Base-by-base conservation (phyloP, 1,140 invertebrate species). In the Eciton burchellii region DNA sequence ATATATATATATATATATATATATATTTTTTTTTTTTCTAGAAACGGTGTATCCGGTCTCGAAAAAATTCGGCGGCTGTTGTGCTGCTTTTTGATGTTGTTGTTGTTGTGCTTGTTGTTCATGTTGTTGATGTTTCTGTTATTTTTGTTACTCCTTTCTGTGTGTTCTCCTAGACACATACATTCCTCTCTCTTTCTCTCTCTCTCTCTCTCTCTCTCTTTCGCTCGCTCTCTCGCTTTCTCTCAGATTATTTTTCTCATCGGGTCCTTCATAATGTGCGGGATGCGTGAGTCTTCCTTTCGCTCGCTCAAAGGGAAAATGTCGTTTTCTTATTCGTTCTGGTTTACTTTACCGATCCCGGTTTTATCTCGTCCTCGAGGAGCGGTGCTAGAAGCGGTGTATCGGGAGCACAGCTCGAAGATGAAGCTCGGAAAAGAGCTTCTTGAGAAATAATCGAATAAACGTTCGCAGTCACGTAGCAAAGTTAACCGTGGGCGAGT, bases 271-370 rank as follows among this genome's bases (percentile, higher is more conserved):
- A 68, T 83, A 45, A 24, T 79, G 29, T 70, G 47, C 59, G 21
- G n/a, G 63, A 74, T 85, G 84, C 84, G 76, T 85, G 84, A 74
- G 49, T 86, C 84, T 86, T 86, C 85, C 56, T 65, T 82, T 57
- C 62, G 49, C 47, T 56, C 19, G 71, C 56, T 86, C 49, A 62
- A 82, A 74, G 35, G 35, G 74, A 70, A 68, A 79, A 79, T 49
- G 11, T 79, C 49, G 56, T 59, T 81, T 82, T 56, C 47, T 82
- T 60, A 60, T 79, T 79, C 49, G 56, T 63, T 79, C 35, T 43
- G 49, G 56, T 74, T 74, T 76, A 62, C 26, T 76, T 76, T 74
- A 47, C 74, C n/a, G 62, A 6, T 76, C 47, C 47, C 49, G 52
- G 24, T 76, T 82, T 82, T 82, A 74, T 77, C 43, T 73, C 12